phyloP scores from a whole-genome alignment of 2,797 vertebrate species.

The Protosalanx chinensis region DNA sequence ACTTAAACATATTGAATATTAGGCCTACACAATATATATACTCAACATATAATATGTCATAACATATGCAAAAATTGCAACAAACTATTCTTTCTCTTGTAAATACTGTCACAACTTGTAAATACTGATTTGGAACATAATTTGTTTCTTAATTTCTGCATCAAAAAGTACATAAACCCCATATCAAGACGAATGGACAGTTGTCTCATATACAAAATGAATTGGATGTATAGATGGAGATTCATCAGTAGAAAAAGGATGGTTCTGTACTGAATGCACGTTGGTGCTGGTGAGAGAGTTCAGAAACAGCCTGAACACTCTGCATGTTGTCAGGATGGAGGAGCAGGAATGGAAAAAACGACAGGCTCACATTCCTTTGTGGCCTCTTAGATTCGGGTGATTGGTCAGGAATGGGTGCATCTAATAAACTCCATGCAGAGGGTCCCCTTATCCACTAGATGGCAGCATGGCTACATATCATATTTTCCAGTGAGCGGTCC shows the following conservation, averaged over 20 bases:
- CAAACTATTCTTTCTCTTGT: constrained; percentile 8
- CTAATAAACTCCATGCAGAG: constrained; percentile 4
- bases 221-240: not conserved
- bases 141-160: constrained; percentile 9
- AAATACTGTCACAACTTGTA: constrained; percentile 12
- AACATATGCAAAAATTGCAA: constrained; percentile 30
- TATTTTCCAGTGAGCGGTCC: not conserved
- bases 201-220: constrained; percentile 13
- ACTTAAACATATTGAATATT: constrained; percentile 43
- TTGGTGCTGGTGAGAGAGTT: not conserved
- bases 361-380: not conserved
- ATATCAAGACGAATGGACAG: constrained; percentile 9
- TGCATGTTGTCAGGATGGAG: not conserved
- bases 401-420: not conserved
- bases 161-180: constrained; percentile 2
- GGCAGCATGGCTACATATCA: constrained; percentile 23
- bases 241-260: not conserved
- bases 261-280: constrained; percentile 27
- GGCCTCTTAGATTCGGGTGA: no score
- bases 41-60: constrained; percentile 45
- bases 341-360: not conserved
- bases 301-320: constrained; percentile 18
- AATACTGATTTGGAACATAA: constrained; percentile 32
- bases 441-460: constrained; percentile 18
- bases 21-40: constrained; percentile 61